phyloP scores from a whole-genome alignment of 2,797 vertebrate species.

The Parambassis ranga region DNA sequence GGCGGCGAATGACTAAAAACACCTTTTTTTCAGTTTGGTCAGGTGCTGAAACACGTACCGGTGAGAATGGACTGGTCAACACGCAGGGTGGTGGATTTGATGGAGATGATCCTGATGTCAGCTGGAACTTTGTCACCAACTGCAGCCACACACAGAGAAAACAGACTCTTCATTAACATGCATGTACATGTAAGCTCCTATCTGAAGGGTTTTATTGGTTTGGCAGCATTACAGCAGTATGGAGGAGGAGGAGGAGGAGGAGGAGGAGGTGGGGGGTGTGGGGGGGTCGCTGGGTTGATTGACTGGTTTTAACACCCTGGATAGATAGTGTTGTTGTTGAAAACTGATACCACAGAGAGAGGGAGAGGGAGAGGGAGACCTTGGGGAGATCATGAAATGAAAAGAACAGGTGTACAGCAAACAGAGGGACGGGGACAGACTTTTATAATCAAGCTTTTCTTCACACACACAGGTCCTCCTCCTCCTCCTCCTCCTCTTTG shows the following conservation, averaged over 20 bases:
- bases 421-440: constrained; percentile 55
- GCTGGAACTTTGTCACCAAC: constrained; percentile 87
- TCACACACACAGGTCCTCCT: constrained; percentile 32
- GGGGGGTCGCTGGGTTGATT: constrained; percentile 43
- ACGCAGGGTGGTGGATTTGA: constrained; percentile 83
- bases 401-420: constrained; percentile 67
- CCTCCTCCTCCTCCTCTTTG: constrained; percentile 44
- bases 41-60: constrained; percentile 75
- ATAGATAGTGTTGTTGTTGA: constrained; percentile 68
- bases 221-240: neutral
- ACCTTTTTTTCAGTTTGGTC: neutral
- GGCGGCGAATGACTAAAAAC: neutral
- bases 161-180: neutral
- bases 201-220: neutral
- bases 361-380: constrained; percentile 62
- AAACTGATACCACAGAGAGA: constrained; percentile 66
- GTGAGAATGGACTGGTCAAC: constrained; percentile 86
- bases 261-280: neutral
- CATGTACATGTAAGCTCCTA: neutral
- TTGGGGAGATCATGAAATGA: constrained; percentile 67
- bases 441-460: constrained; percentile 72
- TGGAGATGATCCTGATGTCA: constrained; percentile 82
- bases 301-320: constrained; percentile 60
- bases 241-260: constrained; percentile 2
- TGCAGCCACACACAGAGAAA: constrained; percentile 30